phyloP scores from a whole-genome alignment of 2,797 vertebrate genomes.

The Sardinella longiceps region DNA sequence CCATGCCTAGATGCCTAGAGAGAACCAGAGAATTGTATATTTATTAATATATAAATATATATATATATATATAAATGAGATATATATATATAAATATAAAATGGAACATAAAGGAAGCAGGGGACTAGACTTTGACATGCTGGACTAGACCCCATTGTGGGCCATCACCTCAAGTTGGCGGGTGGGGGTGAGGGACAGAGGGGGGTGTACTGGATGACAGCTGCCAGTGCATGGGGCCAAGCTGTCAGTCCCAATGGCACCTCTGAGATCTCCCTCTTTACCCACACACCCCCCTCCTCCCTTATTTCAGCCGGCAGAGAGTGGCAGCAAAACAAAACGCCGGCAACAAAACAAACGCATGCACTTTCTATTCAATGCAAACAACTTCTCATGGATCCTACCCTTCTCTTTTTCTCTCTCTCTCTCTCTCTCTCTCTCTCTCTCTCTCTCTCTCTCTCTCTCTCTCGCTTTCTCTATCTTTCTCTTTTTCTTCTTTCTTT shows the following conservation, averaged over 20 bases:
- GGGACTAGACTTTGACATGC: conserved; percentile 63
- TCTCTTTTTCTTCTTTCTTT: conserved; percentile 17
- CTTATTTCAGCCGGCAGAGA: background rate
- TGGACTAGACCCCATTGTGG: conserved; percentile 39
- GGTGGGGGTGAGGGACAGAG: background rate
- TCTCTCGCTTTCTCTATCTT: background rate
- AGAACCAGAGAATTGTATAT: conserved; percentile 38
- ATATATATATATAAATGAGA: conserved; percentile 22
- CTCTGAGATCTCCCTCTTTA: conserved; percentile 38
- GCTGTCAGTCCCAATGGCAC: conserved; percentile 39
- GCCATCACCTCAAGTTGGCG: conserved; percentile 26
- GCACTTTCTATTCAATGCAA: conserved; percentile 62
- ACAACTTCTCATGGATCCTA: conserved; percentile 44
- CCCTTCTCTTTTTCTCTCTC: background rate
- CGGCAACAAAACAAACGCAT: conserved; percentile 65
- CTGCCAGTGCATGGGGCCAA: conserved; percentile 40
- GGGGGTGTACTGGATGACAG: conserved; percentile 35
- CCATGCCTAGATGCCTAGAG: conserved; percentile 49
- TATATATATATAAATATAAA: conserved; percentile 24
- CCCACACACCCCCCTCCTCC: too few species aligned
- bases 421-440: background rate
- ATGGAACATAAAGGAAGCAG: conserved; percentile 28
- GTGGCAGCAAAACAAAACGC: conserved; percentile 52
- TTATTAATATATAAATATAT: background rate
- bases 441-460: background rate